A percentile compares a stretch with the other conserved stretches of the same genome.
Evolutionary conservation across 2,888 invertebrate genomes (phyloP).

Genomic region (Parascotia fuliginaria): DNA sequence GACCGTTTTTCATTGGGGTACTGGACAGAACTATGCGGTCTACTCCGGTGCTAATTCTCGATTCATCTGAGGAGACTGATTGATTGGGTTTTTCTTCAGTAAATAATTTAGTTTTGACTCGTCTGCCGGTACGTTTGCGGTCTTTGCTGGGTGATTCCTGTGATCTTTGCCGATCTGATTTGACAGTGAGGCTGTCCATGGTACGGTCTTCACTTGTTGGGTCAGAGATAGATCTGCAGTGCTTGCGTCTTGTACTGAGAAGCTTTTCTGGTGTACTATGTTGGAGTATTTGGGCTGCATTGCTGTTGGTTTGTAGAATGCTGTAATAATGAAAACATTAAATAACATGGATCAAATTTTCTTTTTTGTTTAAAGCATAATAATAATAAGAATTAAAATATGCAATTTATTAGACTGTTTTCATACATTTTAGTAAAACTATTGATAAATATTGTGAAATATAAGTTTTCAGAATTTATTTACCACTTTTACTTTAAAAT

Average conservation of each 20-base stretch:
- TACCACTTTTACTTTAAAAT: no score
- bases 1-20: constrained; percentile 73
- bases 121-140: constrained; percentile 59
- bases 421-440: no score
- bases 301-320: constrained; percentile 72
- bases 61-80: constrained; percentile 72
- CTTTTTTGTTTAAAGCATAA: no score
- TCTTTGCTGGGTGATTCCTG: constrained; percentile 75
- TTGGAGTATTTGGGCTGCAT: constrained; percentile 65
- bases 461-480: no score
- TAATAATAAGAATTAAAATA: no score
- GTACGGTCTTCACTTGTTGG: constrained; percentile 71
- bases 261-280: constrained; percentile 75
- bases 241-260: constrained; percentile 59
- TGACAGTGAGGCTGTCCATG: constrained; percentile 60
- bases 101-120: constrained; percentile 77
- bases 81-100: constrained; percentile 64
- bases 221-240: constrained; percentile 71
- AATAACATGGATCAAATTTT: no score
- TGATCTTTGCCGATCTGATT: constrained; percentile 56
- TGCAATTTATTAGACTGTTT: no score
- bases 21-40: constrained; percentile 67
- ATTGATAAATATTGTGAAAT: no score
- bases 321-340: no score
- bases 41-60: constrained; percentile 59